Percentiles rank a stretch among this genome's conserved stretches.
Conservation (phyloP, 2,888 invertebrate species). For the Chorisops tibialis region DNA sequence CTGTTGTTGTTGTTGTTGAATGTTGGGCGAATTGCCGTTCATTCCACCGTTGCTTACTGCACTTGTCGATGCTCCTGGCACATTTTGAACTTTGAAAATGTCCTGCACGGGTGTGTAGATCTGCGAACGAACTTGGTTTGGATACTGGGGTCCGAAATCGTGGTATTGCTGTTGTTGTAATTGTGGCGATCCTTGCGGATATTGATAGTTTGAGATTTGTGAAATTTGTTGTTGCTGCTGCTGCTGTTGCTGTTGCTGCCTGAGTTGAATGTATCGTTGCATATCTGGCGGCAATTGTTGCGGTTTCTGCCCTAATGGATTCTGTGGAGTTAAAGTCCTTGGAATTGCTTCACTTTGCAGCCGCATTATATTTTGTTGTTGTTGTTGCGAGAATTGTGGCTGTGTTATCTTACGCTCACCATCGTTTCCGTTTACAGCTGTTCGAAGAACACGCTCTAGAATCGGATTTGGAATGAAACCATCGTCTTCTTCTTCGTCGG, state of each 20-base stretch:
- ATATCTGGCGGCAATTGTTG: slow-evolving; percentile 38
- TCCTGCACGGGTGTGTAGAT: slow-evolving; percentile 45
- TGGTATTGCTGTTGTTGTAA: slow-evolving; percentile 43
- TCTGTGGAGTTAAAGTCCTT: slow-evolving; percentile 36
- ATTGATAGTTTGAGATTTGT: slow-evolving; percentile 12
- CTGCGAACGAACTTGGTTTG: slow-evolving; percentile 39
- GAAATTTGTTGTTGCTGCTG: slow-evolving; percentile 35
- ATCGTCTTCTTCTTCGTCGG: slow-evolving; percentile 87
- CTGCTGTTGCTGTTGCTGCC: slow-evolving; percentile 35
- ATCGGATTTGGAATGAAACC: slow-evolving; percentile 89
- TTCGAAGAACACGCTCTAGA: slow-evolving; percentile 77
- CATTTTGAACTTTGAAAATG: slow-evolving; percentile 45
- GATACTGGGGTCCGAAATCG: slow-evolving; percentile 32
- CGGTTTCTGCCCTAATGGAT: slow-evolving; percentile 14
- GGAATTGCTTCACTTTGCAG: slow-evolving; percentile 50
- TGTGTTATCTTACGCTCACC: slow-evolving; percentile 45
- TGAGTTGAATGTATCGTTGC: slow-evolving; percentile 48
- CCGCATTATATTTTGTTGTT: slow-evolving; percentile 53
- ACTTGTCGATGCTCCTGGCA: slow-evolving; percentile 36
- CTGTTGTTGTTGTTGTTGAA: slow-evolving; percentile 5
- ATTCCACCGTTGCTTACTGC: slow-evolving; percentile 32
- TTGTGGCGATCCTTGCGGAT: slow-evolving; percentile 38
- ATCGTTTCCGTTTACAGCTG: slow-evolving; percentile 58
- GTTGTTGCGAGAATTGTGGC: slow-evolving; percentile 53
- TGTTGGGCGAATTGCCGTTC: slow-evolving; percentile 51